Conservation (phyloP, 2,888 invertebrate species). For the Charanyca ferruginea region DNA sequence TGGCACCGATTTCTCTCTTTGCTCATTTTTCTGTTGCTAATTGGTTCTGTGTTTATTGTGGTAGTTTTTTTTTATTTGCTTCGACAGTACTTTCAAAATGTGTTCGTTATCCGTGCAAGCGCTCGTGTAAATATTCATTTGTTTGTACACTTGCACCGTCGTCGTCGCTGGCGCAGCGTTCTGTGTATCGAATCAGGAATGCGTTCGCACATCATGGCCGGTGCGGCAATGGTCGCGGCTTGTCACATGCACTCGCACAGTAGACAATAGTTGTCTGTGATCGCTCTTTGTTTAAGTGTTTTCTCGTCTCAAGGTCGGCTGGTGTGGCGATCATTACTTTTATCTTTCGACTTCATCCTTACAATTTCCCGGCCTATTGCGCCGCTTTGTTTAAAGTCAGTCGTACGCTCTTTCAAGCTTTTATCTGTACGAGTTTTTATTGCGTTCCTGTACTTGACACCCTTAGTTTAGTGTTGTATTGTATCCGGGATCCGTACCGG, state of each 20-base stretch:
- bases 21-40: constrained; percentile 77
- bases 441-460: constrained; percentile 48
- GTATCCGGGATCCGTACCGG: constrained; percentile 45
- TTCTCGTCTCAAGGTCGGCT: constrained; percentile 81
- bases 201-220: constrained; percentile 81
- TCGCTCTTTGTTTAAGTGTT: constrained; percentile 80
- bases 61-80: constrained; percentile 70
- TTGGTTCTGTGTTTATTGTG: constrained; percentile 76
- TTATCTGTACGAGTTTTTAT: constrained; percentile 50
- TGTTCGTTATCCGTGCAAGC: constrained; percentile 52
- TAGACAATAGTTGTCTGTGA: constrained; percentile 73
- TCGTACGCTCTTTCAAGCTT: constrained; percentile 15
- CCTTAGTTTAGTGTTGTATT: constrained; percentile 44
- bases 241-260: constrained; percentile 71
- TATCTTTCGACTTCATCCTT: constrained; percentile 60
- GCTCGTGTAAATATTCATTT: constrained; percentile 62
- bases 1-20: constrained; percentile 85
- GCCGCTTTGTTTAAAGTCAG: constrained; percentile 35
- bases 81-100: constrained; percentile 68
- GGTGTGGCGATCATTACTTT: constrained; percentile 61
- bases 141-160: constrained; percentile 60
- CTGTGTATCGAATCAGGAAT: constrained; percentile 85
- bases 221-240: constrained; percentile 61
- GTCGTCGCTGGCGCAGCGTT: constrained; percentile 65
- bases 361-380: constrained; percentile 64